A percentile compares a stretch with the other conserved stretches of the same genome.
Conservation (phyloP, 2,113 vertebrate species). For the Chunga burmeisteri region DNA sequence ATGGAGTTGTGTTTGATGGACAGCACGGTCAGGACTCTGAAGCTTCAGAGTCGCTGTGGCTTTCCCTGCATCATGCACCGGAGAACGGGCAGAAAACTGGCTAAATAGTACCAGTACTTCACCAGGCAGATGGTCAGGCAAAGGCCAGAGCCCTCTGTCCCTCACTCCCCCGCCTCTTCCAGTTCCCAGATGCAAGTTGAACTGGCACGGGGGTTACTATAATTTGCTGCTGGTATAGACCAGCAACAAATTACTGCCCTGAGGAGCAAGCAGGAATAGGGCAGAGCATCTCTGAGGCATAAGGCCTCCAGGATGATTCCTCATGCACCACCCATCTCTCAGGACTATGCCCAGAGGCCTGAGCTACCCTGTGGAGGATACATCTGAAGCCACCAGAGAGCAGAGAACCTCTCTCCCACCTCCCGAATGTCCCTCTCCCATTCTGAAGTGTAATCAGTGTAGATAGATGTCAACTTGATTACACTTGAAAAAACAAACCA, state of each 20-base stretch:
- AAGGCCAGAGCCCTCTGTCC: slow-evolving; percentile 57
- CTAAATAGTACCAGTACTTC: slow-evolving; percentile 52
- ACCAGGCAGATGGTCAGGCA: slow-evolving; percentile 60
- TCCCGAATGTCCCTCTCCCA: slow-evolving; percentile 15
- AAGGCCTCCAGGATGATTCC: slow-evolving; percentile 2
- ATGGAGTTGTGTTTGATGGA: not conserved
- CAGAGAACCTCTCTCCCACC: slow-evolving; percentile 54
- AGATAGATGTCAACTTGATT: slow-evolving; percentile 67
- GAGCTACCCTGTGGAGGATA: not conserved
- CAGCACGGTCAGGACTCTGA: not conserved
- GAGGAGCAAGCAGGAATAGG: not conserved
- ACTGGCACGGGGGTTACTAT: slow-evolving; percentile 29
- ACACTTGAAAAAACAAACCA: not conserved
- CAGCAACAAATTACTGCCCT: slow-evolving; percentile 62
- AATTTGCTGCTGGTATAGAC: slow-evolving; percentile 70
- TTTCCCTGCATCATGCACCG: not conserved
- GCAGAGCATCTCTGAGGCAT: slow-evolving; percentile 22
- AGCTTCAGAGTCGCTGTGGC: not conserved
- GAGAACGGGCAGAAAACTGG: not conserved
- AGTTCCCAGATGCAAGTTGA: slow-evolving; percentile 29
- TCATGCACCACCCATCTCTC: slow-evolving; percentile 23
- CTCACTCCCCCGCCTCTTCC: not conserved
- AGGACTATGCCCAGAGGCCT: not conserved
- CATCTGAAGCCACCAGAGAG: slow-evolving; percentile 54
- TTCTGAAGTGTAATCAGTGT: slow-evolving; percentile 57